Conservation (phyloP, 2,113 vertebrate species). For the Symphodus melops region DNA sequence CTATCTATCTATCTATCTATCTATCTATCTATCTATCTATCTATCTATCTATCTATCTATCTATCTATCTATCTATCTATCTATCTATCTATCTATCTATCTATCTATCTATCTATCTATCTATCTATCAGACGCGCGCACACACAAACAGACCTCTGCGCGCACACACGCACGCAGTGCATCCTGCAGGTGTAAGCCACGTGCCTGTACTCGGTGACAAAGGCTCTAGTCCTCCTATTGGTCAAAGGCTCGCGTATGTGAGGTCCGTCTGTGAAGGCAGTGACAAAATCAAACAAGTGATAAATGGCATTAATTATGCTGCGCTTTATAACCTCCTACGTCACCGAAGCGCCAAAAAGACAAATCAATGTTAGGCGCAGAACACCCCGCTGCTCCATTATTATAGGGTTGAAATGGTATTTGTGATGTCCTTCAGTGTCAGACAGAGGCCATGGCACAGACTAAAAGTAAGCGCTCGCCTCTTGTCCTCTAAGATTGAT, state of each 20-base stretch:
- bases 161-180: slow-evolving; percentile 44
- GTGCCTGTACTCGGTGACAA: slow-evolving; percentile 77
- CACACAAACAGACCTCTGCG: slow-evolving; percentile 9
- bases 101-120: too few species aligned
- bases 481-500: slow-evolving; percentile 71
- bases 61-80: too few species aligned
- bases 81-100: too few species aligned
- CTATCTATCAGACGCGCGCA: background rate
- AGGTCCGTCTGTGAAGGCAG: slow-evolving; percentile 37
- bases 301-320: slow-evolving; percentile 85
- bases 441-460: slow-evolving; percentile 61
- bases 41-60: too few species aligned
- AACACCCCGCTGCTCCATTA: slow-evolving; percentile 76
- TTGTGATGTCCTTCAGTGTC: slow-evolving; percentile 68
- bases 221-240: slow-evolving; percentile 70
- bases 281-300: slow-evolving; percentile 81
- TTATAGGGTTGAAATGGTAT: slow-evolving; percentile 61
- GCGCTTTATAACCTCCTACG: slow-evolving; percentile 74
- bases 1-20: too few species aligned
- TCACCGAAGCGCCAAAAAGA: slow-evolving; percentile 65
- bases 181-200: slow-evolving; percentile 84
- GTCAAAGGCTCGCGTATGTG: slow-evolving; percentile 71
- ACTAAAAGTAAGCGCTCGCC: slow-evolving; percentile 62
- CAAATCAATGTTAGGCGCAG: slow-evolving; percentile 64
- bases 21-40: too few species aligned